phyloP scores from a whole-genome alignment of 2,113 vertebrate genomes.

The Cryptomyrus ogoouensis region DNA sequence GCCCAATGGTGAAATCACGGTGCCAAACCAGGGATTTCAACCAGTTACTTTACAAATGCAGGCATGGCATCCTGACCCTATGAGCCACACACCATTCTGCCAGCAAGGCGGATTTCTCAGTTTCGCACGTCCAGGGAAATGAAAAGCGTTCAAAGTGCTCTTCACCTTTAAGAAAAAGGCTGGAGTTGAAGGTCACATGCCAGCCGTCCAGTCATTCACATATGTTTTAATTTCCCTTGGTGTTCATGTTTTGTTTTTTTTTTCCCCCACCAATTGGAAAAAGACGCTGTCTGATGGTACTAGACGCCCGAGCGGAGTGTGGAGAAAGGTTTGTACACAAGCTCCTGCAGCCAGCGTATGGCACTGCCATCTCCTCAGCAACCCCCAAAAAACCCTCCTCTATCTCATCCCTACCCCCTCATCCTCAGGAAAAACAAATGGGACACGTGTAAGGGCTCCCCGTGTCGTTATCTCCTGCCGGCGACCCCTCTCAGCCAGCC shows the following conservation, averaged over 20 bases:
- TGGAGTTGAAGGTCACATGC: neutral
- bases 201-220: neutral
- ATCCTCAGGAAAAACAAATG: neutral
- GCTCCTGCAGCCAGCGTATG: constrained; percentile 26
- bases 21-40: neutral
- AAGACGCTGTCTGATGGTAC: constrained; percentile 73
- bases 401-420: neutral
- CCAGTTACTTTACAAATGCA: neutral
- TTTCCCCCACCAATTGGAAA: constrained; percentile 57
- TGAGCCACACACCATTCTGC: neutral
- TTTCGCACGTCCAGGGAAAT: neutral
- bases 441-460: neutral
- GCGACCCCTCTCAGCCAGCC: neutral
- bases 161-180: neutral
- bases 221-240: neutral
- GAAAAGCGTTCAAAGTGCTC: neutral
- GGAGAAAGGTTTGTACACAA: constrained; percentile 90
- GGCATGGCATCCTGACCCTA: neutral
- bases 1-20: neutral
- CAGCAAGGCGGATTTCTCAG: neutral
- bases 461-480: neutral
- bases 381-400: neutral
- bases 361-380: neutral
- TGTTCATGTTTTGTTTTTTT: constrained; percentile 63
- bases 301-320: constrained; percentile 83